phyloP scores from a whole-genome alignment of 2,113 vertebrate genomes.

The Saccopteryx leptura region DNA sequence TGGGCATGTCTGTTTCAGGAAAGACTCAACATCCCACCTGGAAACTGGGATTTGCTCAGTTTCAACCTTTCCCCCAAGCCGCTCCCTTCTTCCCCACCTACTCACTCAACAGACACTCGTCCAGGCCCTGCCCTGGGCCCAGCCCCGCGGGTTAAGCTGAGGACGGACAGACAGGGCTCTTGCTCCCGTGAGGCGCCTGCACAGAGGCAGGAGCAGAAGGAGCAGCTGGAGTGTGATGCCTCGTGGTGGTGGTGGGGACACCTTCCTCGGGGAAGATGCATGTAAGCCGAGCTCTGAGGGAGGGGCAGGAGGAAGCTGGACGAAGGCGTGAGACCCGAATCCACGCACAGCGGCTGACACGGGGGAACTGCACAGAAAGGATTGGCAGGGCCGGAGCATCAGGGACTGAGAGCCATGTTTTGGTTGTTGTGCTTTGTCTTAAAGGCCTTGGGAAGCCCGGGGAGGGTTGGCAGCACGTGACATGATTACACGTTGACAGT shows the following conservation, averaged over 20 bases:
- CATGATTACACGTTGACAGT: not conserved
- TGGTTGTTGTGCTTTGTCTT: not conserved
- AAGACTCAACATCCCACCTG: not conserved
- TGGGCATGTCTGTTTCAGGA: not conserved
- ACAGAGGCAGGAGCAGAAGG: not conserved
- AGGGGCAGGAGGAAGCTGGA: not conserved
- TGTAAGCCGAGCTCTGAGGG: not conserved
- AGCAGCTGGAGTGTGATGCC: not conserved
- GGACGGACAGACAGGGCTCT: not conserved
- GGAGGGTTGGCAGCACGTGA: not conserved
- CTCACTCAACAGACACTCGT: not conserved
- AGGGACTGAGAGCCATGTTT: not conserved
- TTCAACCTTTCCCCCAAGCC: not conserved
- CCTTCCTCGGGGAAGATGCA: not conserved
- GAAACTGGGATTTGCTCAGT: not conserved
- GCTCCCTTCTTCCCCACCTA: not conserved
- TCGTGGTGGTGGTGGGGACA: not conserved
- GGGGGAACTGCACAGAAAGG: not conserved
- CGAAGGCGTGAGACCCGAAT: not conserved
- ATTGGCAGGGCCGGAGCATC: not conserved
- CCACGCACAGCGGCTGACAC: accelerated
- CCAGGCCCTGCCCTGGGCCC: not conserved
- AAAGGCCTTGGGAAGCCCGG: not conserved
- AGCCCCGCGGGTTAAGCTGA: not conserved
- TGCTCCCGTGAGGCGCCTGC: not conserved